phyloP scores from a whole-genome alignment of 2,113 vertebrate genomes.

The Onychorhynchus coronatus region DNA sequence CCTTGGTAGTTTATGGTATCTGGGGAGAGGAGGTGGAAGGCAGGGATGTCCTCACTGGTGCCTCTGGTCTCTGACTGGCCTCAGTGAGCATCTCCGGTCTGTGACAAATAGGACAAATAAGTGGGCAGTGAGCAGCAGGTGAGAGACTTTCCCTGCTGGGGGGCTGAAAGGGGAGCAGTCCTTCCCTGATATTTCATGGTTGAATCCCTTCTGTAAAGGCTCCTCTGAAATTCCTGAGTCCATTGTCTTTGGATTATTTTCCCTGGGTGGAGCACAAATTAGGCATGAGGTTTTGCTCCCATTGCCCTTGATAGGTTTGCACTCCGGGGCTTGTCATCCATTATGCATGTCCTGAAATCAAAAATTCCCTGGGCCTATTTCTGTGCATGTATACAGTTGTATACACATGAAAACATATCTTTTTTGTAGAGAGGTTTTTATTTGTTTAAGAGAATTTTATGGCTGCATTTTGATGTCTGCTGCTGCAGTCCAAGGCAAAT shows the following conservation, averaged over 20 bases:
- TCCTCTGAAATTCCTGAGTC: background rate
- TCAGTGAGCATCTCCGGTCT: accelerated
- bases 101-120: background rate
- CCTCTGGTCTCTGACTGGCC: background rate
- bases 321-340: background rate
- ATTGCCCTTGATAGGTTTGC: background rate
- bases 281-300: background rate
- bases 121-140: background rate
- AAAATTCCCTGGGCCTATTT: background rate
- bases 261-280: background rate
- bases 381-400: accelerated
- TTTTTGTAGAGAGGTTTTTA: background rate
- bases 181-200: accelerated
- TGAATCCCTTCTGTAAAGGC: background rate
- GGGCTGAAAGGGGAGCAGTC: background rate
- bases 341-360: accelerated
- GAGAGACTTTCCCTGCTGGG: background rate
- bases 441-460: background rate
- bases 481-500: background rate
- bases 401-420: background rate
- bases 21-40: background rate
- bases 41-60: background rate
- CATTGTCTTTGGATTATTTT: background rate
- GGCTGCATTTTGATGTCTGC: background rate
- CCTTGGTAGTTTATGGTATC: background rate